Evolutionary conservation across 2,888 invertebrate genomes (phyloP).

Genomic region (Mythimna impura): DNA sequence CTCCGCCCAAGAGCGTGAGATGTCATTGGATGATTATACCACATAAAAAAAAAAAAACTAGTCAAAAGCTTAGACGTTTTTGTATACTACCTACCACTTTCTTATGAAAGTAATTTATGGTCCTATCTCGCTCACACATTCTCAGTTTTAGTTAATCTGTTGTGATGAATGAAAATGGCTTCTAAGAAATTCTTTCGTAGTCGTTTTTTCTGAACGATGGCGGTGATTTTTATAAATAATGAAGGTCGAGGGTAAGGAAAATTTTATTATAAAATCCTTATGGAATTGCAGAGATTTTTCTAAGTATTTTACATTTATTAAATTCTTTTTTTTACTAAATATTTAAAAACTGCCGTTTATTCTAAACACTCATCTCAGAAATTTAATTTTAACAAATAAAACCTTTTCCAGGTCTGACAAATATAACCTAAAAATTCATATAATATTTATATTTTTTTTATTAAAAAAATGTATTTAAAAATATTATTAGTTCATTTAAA

Average conservation of each 20-base stretch:
- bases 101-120: background rate
- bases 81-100: background rate
- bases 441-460: no score
- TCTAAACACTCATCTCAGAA: background rate
- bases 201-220: constrained; percentile 3
- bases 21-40: no score
- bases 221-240: constrained; percentile 21
- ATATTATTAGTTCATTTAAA: no score
- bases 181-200: constrained; percentile 21
- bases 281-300: background rate
- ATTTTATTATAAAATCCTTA: constrained; percentile 6
- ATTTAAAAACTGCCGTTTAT: background rate
- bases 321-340: background rate
- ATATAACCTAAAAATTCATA: no score
- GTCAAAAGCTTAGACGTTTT: constrained; percentile 12
- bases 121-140: constrained; percentile 8
- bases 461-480: no score
- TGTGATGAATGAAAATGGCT: constrained; percentile 39
- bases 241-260: background rate
- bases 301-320: background rate
- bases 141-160: constrained; percentile 30
- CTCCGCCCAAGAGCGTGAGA: no score
- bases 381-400: no score
- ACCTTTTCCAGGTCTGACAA: no score
- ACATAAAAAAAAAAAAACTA: no score